These are phyloP conservation scores for Serinus canaria DNA, from an alignment of 2,113 vertebrate species.

Conservation along the genomic window DNA sequence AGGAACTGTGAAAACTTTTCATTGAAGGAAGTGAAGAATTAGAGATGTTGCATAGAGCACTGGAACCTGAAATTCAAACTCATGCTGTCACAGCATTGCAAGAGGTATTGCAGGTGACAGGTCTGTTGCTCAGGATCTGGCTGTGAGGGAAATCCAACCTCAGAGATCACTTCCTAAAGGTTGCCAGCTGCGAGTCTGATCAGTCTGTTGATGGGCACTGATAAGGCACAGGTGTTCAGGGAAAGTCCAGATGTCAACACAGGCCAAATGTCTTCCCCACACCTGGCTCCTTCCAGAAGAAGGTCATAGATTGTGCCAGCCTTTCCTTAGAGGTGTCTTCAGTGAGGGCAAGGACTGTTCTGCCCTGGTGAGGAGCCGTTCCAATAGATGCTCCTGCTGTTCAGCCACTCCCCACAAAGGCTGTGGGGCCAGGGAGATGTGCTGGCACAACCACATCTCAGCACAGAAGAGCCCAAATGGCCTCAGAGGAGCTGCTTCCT, in stretches of 20 bases:
- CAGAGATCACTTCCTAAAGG: not conserved
- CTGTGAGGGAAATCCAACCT: not conserved
- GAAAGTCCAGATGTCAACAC: accelerated
- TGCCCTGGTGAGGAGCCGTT: not conserved
- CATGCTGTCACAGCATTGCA: not conserved
- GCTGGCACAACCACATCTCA: not conserved
- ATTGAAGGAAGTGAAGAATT: not conserved
- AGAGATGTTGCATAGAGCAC: not conserved
- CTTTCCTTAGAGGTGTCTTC: not conserved
- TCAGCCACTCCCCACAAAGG: not conserved
- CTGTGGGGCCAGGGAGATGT: not conserved
- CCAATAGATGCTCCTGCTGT: not conserved
- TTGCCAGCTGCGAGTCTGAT: not conserved
- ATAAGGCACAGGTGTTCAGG: not conserved
- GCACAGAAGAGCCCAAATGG: not conserved
- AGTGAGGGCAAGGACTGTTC: not conserved
- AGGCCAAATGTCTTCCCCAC: not conserved
- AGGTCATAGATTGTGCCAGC: not conserved
- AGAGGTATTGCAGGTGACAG: not conserved
- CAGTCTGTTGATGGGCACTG: not conserved
- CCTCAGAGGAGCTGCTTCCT: not conserved
- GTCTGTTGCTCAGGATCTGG: not conserved
- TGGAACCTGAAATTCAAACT: not conserved
- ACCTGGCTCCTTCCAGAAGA: not conserved
- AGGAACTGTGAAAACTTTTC: not conserved